phyloP scores from a whole-genome alignment of 1,140 invertebrate genomes.

The Manduca sexta region DNA sequence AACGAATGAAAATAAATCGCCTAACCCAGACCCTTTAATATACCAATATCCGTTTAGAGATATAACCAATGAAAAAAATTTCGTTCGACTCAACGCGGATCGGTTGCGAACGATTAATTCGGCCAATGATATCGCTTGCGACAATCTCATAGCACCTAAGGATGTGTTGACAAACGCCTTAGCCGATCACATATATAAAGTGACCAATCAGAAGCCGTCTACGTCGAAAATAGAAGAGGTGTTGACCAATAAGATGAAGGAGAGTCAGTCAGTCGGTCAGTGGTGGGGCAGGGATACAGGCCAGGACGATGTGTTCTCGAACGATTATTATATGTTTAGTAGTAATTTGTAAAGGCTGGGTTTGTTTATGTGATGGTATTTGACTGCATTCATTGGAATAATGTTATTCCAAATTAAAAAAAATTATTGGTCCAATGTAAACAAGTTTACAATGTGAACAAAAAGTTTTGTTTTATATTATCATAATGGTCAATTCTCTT shows the following conservation, averaged over 20 bases:
- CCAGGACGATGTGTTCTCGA: slow-evolving; percentile 39
- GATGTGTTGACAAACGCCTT: slow-evolving; percentile 62
- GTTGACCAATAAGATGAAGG: slow-evolving; percentile 65
- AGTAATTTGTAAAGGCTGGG: slow-evolving; percentile 22
- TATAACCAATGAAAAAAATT: slow-evolving; percentile 59
- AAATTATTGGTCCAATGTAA: too few species aligned
- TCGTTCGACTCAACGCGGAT: slow-evolving; percentile 65
- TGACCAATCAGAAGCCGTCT: slow-evolving; percentile 71
- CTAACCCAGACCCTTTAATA: not conserved
- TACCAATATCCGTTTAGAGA: slow-evolving; percentile 33
- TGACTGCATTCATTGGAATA: too few species aligned
- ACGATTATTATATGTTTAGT: slow-evolving; percentile 55
- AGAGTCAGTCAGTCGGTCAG: slow-evolving; percentile 43
- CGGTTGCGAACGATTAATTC: slow-evolving; percentile 54
- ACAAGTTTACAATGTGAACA: too few species aligned
- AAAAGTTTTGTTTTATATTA: too few species aligned
- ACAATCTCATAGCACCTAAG: slow-evolving; percentile 59
- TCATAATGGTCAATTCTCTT: too few species aligned
- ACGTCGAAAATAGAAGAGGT: slow-evolving; percentile 65
- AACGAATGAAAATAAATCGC: slow-evolving; percentile 24
- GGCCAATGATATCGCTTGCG: slow-evolving; percentile 39
- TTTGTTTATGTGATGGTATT: too few species aligned
- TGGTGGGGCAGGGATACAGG: slow-evolving; percentile 52
- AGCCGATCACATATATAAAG: slow-evolving; percentile 70
- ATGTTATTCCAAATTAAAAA: too few species aligned